phyloP scores from a whole-genome alignment of 1,140 invertebrate species.

The Aphelenchoides avenae region DNA sequence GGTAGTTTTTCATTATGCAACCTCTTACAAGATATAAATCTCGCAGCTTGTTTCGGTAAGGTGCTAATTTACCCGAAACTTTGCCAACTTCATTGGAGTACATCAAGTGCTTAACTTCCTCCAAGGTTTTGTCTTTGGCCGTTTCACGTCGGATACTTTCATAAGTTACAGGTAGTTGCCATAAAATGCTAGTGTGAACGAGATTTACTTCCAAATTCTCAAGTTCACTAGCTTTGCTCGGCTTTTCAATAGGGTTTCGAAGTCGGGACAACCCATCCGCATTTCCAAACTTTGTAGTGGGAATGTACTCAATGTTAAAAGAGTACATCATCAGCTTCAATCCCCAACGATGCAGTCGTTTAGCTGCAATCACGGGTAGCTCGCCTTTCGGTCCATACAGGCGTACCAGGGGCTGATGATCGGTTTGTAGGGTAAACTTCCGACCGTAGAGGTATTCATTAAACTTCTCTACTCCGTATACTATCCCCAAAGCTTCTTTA shows the following conservation, averaged over 20 bases:
- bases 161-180: too few relatives aligned
- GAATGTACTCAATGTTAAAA: constrained; percentile 39
- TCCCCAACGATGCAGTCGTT: constrained; percentile 50
- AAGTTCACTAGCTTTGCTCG: too few relatives aligned
- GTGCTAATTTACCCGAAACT: neutral
- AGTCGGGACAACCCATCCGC: constrained; percentile 22
- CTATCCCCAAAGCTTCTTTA: constrained; percentile 63
- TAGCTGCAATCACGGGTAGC: constrained; percentile 56
- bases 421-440: constrained; percentile 61
- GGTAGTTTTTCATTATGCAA: too few relatives aligned
- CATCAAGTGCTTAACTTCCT: too few relatives aligned
- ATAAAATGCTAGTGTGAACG: too few relatives aligned
- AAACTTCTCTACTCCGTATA: constrained; percentile 63
- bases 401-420: constrained; percentile 61
- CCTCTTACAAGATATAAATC: neutral
- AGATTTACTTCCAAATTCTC: too few relatives aligned
- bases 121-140: too few relatives aligned
- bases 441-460: constrained; percentile 63
- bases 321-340: constrained; percentile 43
- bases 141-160: too few relatives aligned
- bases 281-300: neutral
- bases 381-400: constrained; percentile 58
- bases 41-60: neutral
- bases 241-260: too few relatives aligned
- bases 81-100: too few relatives aligned